Base-by-base conservation (phyloP, 2,113 vertebrate species). In the Elaphurus davidianus region DNA sequence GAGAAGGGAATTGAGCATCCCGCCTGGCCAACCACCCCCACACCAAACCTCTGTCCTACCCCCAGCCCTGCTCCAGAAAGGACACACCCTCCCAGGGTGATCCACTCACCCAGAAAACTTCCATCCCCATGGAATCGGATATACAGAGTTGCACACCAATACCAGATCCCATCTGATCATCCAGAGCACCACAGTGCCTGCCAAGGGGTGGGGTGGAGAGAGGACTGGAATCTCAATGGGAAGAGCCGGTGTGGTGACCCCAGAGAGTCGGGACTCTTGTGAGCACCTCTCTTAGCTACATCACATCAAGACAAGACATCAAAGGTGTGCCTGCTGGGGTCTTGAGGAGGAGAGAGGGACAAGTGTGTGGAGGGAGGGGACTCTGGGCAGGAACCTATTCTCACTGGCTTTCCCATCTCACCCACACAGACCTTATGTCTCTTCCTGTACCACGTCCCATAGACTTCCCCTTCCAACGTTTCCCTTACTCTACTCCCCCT, bases 31-130 rank as follows among this genome's bases (percentile, higher is more conserved):
- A 13, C 88, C 36, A 45, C 33, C 90, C 54, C 59, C 55, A 55
- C 67, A 45, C 59, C 50, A 45, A 40, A 33, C 47, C n/a, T 36
- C 82, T 60, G 52, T 90, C 43, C 74, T 84, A 74, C 33, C 55
- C 95, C 74, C 47, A 36, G 13, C 50, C n/a, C n/a, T 81, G 55
- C 57, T 95, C 76, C 81, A 92, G 92, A 93, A 96, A 87, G 81
- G 90, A 91, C 95, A 96, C 81, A 47, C 79, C 84, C 62, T 87
- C 62, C 60, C 40, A 25, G 54, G 45, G 62, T 59, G 71, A 94
- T 91, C 82, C n/a, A 8, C 59, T 96, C 83, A 17, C 10, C 36
- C 55, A 16, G 67, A 91, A 93, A 97, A 95, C 97, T 96, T 96
- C 55, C 76, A 83, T 89, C 90, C 78, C 67, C 81, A 15, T 62